Conservation (phyloP, 2,888 invertebrate species). For the Pheosia tremula region DNA sequence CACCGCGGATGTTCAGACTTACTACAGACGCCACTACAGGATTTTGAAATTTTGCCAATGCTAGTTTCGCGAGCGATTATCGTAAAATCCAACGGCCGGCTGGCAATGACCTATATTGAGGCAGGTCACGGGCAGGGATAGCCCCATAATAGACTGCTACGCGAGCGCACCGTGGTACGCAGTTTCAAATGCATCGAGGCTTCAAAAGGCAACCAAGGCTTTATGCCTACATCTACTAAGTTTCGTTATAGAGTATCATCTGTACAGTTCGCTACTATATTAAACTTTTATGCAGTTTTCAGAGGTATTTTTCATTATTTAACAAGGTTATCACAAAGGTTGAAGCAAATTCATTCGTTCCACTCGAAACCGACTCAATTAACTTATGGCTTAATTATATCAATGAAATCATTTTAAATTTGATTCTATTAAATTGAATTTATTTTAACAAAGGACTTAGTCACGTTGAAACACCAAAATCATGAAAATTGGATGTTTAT, state of each 20-base stretch:
- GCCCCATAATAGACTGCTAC: slow-evolving; percentile 49
- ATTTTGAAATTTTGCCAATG: slow-evolving; percentile 83
- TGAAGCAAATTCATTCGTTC: neutral
- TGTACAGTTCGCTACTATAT: neutral
- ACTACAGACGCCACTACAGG: slow-evolving; percentile 76
- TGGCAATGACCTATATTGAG: slow-evolving; percentile 78
- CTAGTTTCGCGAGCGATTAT: slow-evolving; percentile 74
- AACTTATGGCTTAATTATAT: neutral
- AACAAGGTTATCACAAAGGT: neutral
- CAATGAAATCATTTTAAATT: neutral
- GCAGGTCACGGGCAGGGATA: slow-evolving; percentile 70
- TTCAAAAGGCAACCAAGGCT: neutral
- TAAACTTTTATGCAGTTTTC: neutral
- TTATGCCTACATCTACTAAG: neutral
- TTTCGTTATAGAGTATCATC: neutral
- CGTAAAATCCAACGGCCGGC: slow-evolving; percentile 72
- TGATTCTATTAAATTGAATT: neutral
- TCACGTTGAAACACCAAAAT: neutral
- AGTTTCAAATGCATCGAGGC: neutral
- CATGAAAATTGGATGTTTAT: neutral
- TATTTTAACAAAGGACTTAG: too few species aligned
- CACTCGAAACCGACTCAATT: neutral
- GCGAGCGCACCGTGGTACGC: slow-evolving; percentile 18
- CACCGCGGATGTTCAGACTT: slow-evolving; percentile 61
- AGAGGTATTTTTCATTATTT: neutral